Percentiles rank a stretch among this genome's conserved stretches.
Evolutionary conservation across 2,113 vertebrate genomes (phyloP).

Genomic region (Pterophyllum scalare): DNA sequence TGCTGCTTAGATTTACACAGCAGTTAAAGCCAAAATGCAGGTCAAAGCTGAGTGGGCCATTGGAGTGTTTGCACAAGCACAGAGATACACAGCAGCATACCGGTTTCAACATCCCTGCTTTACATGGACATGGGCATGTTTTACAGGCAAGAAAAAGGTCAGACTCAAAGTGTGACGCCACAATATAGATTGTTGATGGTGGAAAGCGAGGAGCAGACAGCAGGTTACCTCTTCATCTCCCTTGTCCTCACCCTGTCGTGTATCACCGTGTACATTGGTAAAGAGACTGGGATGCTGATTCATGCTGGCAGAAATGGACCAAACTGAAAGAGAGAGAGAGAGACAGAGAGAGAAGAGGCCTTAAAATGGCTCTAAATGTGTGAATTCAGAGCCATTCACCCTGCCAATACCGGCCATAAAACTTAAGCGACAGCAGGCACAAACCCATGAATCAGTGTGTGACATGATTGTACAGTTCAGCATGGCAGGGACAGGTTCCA

Average conservation of each 20-base stretch:
- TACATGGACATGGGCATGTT: slow-evolving; percentile 1
- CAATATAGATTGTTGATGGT: slow-evolving; percentile 19
- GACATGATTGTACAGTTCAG: slow-evolving; percentile 57
- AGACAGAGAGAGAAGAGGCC: slow-evolving; percentile 31
- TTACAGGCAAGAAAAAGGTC: slow-evolving; percentile 50
- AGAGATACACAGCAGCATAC: slow-evolving; percentile 4
- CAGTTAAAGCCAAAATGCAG: slow-evolving; percentile 48
- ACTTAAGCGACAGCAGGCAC: slow-evolving; percentile 67
- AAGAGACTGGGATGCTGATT: slow-evolving; percentile 66
- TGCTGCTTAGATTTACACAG: slow-evolving; percentile 56
- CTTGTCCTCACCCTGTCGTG: slow-evolving; percentile 39
- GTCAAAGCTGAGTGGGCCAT: slow-evolving; percentile 35
- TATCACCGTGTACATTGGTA: slow-evolving; percentile 41
- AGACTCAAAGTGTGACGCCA: slow-evolving; percentile 26
- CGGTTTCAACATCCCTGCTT: slow-evolving; percentile 12
- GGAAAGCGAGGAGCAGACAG: slow-evolving; percentile 35
- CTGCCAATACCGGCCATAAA: slow-evolving; percentile 71
- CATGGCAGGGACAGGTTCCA: slow-evolving; percentile 47
- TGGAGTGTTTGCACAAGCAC: not conserved
- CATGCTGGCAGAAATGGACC: slow-evolving; percentile 62
- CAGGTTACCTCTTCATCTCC: slow-evolving; percentile 57
- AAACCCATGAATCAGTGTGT: slow-evolving; percentile 70
- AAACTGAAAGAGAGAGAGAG: slow-evolving; percentile 38
- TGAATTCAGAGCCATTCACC: too few relatives aligned
- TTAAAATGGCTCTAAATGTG: slow-evolving; percentile 63